Percentiles rank a stretch among this genome's conserved stretches.
These are phyloP conservation scores for Lypha dubia DNA, from an alignment of 2,888 invertebrate species.

Conservation along the genomic window DNA sequence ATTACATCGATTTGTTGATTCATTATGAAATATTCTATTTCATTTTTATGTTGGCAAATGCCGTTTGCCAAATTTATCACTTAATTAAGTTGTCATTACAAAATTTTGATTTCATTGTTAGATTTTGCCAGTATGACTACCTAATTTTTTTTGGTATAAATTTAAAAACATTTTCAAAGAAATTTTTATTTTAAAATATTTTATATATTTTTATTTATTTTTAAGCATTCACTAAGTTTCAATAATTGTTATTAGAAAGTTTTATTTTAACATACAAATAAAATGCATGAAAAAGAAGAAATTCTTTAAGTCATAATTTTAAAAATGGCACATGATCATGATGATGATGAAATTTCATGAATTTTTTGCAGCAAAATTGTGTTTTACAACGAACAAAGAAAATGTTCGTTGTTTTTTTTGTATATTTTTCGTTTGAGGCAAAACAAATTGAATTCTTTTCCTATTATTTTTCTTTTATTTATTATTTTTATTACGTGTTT, in stretches of 20 bases:
- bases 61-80: conserved; percentile 21
- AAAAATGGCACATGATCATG: conserved; percentile 56
- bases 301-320: conserved; percentile 54
- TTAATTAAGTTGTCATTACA: conserved; percentile 53
- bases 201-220: neutral
- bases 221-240: neutral
- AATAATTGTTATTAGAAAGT: neutral
- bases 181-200: too few species aligned
- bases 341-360: conserved; percentile 38
- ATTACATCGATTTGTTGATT: too few species aligned
- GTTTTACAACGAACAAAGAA: conserved; percentile 58
- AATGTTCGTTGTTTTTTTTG: conserved; percentile 25
- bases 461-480: neutral
- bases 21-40: too few species aligned
- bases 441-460: conserved; percentile 56
- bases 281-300: neutral
- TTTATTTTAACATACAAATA: neutral
- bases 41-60: too few species aligned
- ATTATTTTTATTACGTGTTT: neutral
- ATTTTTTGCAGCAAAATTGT: conserved; percentile 48
- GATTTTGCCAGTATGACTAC: conserved; percentile 51
- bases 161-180: conserved; percentile 17
- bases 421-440: conserved; percentile 43
- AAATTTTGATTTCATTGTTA: conserved; percentile 51
- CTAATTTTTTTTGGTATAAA: conserved; percentile 37